phyloP scores from a whole-genome alignment of 2,113 vertebrate species.

The Aphyosemion australe region DNA sequence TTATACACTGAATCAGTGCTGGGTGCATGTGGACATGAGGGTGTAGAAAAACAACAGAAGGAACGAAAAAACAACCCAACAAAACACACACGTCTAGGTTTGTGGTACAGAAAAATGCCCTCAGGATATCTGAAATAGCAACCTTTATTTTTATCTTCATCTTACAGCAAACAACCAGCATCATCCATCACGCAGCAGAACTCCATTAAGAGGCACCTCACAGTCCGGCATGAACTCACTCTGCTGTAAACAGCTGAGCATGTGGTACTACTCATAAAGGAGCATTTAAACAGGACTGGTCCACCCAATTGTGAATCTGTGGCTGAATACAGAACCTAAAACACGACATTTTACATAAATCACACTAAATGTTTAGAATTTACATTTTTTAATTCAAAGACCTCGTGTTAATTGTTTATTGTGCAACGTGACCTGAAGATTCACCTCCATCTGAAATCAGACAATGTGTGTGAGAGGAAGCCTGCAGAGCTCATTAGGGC shows the following conservation, averaged over 20 bases:
- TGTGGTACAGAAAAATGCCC: conserved; percentile 6
- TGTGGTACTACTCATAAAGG: not conserved
- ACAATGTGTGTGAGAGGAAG: not conserved
- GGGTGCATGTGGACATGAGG: too few species aligned
- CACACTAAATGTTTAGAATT: too few species aligned
- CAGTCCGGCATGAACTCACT: conserved; percentile 4
- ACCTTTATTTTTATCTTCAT: conserved; percentile 6
- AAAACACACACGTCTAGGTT: not conserved
- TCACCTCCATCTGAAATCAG: not conserved
- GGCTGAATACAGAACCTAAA: too few species aligned
- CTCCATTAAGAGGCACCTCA: conserved; percentile 16
- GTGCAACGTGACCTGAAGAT: conserved; percentile 1
- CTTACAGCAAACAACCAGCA: conserved; percentile 1
- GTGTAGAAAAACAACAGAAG: too few species aligned
- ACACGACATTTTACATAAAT: too few species aligned
- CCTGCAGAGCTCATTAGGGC: not conserved
- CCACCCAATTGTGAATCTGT: too few species aligned
- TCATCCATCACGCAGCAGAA: conserved; percentile 17
- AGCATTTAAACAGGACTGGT: not conserved
- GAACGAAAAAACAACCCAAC: not conserved
- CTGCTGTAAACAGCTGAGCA: not conserved
- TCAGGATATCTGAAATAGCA: conserved; percentile 1
- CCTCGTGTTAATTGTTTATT: too few species aligned
- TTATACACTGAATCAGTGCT: too few species aligned
- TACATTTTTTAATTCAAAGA: too few species aligned